These are phyloP conservation scores for Tetranychus urticae DNA, from an alignment of 1,140 invertebrate genomes.

Conservation along the genomic window DNA sequence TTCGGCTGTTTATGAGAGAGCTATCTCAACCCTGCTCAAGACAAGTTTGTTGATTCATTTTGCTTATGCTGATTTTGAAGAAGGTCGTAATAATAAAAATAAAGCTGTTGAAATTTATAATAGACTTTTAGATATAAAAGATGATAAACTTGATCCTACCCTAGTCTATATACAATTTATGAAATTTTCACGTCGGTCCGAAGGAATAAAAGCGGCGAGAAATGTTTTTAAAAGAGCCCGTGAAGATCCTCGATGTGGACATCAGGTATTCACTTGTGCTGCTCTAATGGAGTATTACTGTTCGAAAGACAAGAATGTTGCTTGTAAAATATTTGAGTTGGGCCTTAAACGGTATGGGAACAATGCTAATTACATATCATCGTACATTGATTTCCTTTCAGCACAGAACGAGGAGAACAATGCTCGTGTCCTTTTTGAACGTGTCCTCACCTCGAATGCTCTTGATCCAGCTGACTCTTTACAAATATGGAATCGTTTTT, in stretches of 20 bases:
- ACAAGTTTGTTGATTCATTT: constrained; percentile 86
- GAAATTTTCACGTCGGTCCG: constrained; percentile 87
- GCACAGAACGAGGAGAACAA: constrained; percentile 99
- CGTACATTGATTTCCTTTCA: constrained; percentile 89
- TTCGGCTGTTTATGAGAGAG: constrained; percentile 74
- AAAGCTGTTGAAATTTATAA: constrained; percentile 94
- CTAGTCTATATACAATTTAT: constrained; percentile 95
- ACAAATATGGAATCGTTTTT: constrained; percentile 93
- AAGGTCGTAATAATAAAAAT: constrained; percentile 73
- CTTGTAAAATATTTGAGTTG: constrained; percentile 91
- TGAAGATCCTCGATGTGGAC: constrained; percentile 59
- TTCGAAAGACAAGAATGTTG: constrained; percentile 94
- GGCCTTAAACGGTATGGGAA: constrained; percentile 88
- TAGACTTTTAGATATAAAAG: constrained; percentile 50
- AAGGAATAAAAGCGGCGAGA: constrained; percentile 88
- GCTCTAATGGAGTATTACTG: constrained; percentile 99
- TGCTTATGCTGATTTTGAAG: constrained; percentile 96
- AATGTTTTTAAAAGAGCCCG: constrained; percentile 81
- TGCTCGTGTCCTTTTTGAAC: constrained; percentile 85
- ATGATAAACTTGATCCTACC: constrained; percentile 68
- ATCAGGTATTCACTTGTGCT: constrained; percentile 86
- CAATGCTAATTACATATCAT: constrained; percentile 76
- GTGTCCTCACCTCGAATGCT: constrained; percentile 78
- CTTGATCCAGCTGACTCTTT: constrained; percentile 75
- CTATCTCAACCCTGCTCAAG: constrained; percentile 46